Percentiles rank a stretch among this genome's conserved stretches.
Conservation (phyloP, 2,888 invertebrate genomes). For the Zaprionus bogoriensis region DNA sequence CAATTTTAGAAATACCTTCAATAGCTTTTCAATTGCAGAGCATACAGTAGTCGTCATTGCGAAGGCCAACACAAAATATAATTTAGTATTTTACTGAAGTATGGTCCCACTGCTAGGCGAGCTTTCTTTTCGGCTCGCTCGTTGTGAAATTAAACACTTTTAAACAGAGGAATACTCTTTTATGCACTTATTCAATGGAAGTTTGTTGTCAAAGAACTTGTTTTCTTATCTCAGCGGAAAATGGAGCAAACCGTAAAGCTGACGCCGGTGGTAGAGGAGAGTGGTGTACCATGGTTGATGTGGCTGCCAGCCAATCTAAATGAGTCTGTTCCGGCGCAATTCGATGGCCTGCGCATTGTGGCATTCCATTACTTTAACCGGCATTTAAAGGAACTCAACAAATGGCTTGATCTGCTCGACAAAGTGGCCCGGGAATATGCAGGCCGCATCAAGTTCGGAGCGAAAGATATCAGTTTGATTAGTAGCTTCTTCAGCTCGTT, state of each 20-base stretch:
- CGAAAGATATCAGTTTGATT: slow-evolving; percentile 31
- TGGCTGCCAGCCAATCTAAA: background rate
- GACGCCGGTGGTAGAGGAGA: background rate
- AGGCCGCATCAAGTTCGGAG: slow-evolving; percentile 15
- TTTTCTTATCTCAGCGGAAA: background rate
- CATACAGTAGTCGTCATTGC: no score
- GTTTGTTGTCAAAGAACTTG: background rate
- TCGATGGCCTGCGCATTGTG: slow-evolving; percentile 17
- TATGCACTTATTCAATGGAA: background rate
- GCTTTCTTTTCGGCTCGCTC: background rate
- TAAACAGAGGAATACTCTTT: background rate
- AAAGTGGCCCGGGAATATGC: slow-evolving; percentile 26
- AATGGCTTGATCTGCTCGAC: slow-evolving; percentile 30
- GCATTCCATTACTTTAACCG: slow-evolving; percentile 24
- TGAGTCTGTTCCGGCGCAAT: background rate
- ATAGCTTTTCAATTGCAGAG: background rate
- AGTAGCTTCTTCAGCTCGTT: slow-evolving; percentile 11
- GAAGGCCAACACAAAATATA: no score
- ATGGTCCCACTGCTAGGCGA: background rate
- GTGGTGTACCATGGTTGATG: background rate
- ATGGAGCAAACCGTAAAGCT: background rate
- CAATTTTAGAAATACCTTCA: no score
- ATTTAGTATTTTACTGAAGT: background rate
- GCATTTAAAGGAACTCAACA: slow-evolving; percentile 1
- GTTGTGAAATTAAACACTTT: slow-evolving; percentile 7